Evolutionary conservation across 2,888 invertebrate species (phyloP), one percentile per base, ranked within the genome.

Genomic region (Dusona sp.): DNA sequence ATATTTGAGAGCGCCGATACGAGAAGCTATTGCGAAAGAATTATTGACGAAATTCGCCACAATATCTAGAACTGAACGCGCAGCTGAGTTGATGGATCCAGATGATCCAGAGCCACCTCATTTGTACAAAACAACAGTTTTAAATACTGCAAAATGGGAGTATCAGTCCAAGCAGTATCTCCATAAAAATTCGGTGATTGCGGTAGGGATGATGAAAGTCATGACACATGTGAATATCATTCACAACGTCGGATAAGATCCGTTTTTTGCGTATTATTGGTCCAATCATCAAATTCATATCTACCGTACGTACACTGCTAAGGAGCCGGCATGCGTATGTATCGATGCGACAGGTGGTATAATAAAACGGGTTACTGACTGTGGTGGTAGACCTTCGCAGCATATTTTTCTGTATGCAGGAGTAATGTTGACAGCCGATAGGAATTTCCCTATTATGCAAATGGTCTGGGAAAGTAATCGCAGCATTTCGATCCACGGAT

Each of bases 281-380:
- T 75, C 86, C 2, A 70, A 83, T 8, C 79, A 83, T 25, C 89
- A 89, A 79, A 38, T 88, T 0, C 79, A 89, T 33, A 68, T 87
- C 22, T 87, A 81, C n/a, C 77, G 85, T 57, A 86, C 85, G 61
- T 88, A 86, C 54, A 54, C 67, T 19, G 73, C 74, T 8, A 38
- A 61, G 8, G 45, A 68, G 33, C 22, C 81, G 11, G 61, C 80
- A 0, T 19, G 73, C 6, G 65, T 90, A 0, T 73, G 29, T 2
- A 85, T 90, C 16, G 89, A 90, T 79, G 87, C 88, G 16, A 87
- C 87, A 22, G 89, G 89, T 7, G 81, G 86, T 38, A 51, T 87
- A 4, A 84, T 89, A 2, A 38, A 29, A 11, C 61, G 75, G 38
- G 36, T 89, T 0, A 67, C 54, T 16, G 67, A 70, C 54, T 78